Percentiles rank a stretch among this genome's conserved stretches.
These are phyloP conservation scores for Cryptoprocta ferox DNA, from an alignment of 2,797 vertebrate genomes.

Conservation along the genomic window DNA sequence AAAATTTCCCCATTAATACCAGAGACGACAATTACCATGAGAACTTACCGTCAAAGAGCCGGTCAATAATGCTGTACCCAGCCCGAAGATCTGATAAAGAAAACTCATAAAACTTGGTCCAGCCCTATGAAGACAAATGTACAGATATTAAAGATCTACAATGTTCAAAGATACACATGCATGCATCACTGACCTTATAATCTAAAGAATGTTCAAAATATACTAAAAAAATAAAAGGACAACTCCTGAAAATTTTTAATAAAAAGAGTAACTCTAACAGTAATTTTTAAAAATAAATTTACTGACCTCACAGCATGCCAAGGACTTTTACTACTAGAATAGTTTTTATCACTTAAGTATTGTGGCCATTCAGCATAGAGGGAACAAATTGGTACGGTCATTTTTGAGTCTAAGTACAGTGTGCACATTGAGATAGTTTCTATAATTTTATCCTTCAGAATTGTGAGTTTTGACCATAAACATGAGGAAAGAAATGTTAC, in stretches of 20 bases:
- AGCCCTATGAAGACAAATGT: constrained; percentile 90
- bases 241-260: constrained; percentile 4
- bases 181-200: neutral
- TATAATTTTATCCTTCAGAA: neutral
- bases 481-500: neutral
- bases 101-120: constrained; percentile 99
- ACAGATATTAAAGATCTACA: constrained; percentile 51
- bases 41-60: constrained; percentile 94
- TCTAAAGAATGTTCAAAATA: constrained; percentile 5
- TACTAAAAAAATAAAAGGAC: neutral
- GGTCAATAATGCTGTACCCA: constrained; percentile 95
- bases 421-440: neutral
- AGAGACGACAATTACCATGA: constrained; percentile 34
- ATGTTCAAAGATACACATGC: neutral
- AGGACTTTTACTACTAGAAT: neutral
- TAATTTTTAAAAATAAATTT: neutral
- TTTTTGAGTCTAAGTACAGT: neutral
- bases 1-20: neutral
- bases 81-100: constrained; percentile 97
- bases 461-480: neutral
- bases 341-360: constrained; percentile 1
- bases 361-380: neutral
- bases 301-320: neutral
- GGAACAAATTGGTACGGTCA: neutral
- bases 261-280: neutral